phyloP scores from a whole-genome alignment of 2,113 vertebrate genomes.

The Sturnira hondurensis region DNA sequence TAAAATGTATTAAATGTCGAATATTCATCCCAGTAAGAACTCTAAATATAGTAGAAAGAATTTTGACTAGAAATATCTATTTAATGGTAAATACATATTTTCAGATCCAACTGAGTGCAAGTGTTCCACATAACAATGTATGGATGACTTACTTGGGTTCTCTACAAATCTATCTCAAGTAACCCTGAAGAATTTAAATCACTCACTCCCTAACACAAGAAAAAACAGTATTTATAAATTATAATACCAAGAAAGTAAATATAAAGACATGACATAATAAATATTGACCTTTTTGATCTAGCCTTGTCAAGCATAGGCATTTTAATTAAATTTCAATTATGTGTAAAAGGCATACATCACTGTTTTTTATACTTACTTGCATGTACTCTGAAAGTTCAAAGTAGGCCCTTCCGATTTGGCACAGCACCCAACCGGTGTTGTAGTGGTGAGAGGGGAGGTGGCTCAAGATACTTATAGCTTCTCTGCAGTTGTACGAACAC shows the following conservation, averaged over 20 bases:
- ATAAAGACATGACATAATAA: conserved; percentile 20
- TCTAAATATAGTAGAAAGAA: conserved; percentile 4
- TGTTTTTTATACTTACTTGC: conserved; percentile 84
- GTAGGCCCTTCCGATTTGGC: conserved; percentile 95
- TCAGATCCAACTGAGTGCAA: neutral
- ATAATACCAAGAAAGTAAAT: conserved; percentile 37
- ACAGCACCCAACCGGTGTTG: conserved; percentile 98
- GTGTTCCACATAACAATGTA: neutral
- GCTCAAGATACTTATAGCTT: conserved; percentile 93
- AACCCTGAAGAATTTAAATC: conserved; percentile 18
- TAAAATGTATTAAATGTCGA: neutral
- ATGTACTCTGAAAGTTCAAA: conserved; percentile 98
- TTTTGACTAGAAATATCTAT: neutral
- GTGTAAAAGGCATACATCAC: neutral
- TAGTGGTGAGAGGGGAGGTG: conserved; percentile 98
- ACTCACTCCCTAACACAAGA: neutral
- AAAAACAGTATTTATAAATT: neutral
- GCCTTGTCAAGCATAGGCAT: neutral
- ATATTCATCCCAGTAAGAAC: neutral
- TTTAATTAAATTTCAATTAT: conserved; percentile 36
- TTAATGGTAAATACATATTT: neutral
- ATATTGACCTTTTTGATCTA: conserved; percentile 9
- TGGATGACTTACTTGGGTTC: neutral
- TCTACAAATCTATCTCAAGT: conserved; percentile 25
- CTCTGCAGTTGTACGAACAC: conserved; percentile 97